Conservation (phyloP, 2,888 invertebrate genomes). For the Diarsia mendica region DNA sequence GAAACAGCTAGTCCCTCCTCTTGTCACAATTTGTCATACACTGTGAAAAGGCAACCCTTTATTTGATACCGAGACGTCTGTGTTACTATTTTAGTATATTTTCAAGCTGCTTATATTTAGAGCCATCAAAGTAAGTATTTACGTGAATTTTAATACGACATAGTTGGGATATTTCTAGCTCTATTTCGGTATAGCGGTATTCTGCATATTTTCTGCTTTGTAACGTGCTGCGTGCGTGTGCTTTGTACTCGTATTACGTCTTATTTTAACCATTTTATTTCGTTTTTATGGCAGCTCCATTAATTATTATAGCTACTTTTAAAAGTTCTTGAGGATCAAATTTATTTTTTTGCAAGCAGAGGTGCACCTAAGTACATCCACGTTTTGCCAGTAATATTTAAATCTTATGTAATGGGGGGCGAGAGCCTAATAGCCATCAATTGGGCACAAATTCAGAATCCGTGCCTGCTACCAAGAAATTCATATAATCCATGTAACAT, state of each 20-base stretch:
- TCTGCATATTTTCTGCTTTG: not conserved
- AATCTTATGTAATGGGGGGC: too few species aligned
- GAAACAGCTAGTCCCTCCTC: slow-evolving; percentile 54
- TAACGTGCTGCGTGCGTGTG: too few species aligned
- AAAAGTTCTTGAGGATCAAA: not conserved
- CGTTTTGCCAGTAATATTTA: too few species aligned
- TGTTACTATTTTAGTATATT: slow-evolving; percentile 16
- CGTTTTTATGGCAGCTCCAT: not conserved
- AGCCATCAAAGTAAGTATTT: slow-evolving; percentile 7
- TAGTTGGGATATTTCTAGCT: slow-evolving; percentile 13
- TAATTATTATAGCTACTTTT: not conserved
- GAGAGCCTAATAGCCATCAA: too few species aligned
- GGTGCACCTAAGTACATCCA: too few species aligned
- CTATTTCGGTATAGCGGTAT: not conserved
- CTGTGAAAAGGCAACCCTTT: slow-evolving; percentile 52
- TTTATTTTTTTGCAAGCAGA: too few species aligned
- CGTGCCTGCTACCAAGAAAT: too few species aligned
- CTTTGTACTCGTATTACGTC: not conserved
- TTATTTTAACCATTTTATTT: not conserved
- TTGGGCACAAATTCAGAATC: too few species aligned
- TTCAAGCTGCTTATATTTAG: slow-evolving; percentile 14
- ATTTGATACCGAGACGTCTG: slow-evolving; percentile 33
- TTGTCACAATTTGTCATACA: slow-evolving; percentile 58
- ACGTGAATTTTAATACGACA: not conserved
- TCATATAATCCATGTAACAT: too few species aligned